These are phyloP conservation scores for Sebastes elongatus DNA, from an alignment of 2,797 vertebrate species.

Conservation along the genomic window DNA sequence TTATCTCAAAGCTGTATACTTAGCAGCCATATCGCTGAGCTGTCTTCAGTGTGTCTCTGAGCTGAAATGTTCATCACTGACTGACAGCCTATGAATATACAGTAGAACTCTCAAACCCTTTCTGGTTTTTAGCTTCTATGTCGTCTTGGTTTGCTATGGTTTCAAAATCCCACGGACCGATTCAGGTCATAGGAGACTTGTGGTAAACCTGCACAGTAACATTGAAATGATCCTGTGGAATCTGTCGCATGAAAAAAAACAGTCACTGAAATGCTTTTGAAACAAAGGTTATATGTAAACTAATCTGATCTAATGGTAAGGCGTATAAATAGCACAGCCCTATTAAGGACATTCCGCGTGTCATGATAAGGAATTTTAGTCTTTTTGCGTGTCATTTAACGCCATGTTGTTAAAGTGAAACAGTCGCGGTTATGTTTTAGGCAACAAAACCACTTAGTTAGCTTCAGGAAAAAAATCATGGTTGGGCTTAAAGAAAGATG, in stretches of 20 bases:
- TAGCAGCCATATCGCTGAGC: background rate
- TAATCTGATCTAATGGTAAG: background rate
- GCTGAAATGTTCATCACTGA: background rate
- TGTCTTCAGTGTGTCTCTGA: background rate
- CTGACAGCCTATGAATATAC: background rate
- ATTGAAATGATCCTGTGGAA: background rate
- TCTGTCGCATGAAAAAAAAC: too few relatives aligned
- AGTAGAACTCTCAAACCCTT: background rate
- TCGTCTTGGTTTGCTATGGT: background rate
- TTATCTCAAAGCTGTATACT: background rate
- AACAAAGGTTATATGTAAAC: background rate
- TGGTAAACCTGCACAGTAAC: background rate
- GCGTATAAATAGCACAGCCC: background rate
- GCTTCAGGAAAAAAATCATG: too few relatives aligned
- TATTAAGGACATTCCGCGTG: background rate
- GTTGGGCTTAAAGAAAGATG: background rate
- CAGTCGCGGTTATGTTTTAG: too few relatives aligned
- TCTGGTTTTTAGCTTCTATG: background rate
- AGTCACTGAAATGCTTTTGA: too few relatives aligned
- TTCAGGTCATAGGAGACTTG: background rate
- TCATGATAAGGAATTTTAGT: too few relatives aligned
- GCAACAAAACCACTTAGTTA: too few relatives aligned
- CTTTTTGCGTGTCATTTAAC: too few relatives aligned
- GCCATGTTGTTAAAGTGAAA: too few relatives aligned
- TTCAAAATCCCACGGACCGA: background rate